Evolutionary conservation across 2,113 vertebrate species (phyloP), one percentile per base, ranked within the genome.

Genomic region (Nansenia antarctica): DNA sequence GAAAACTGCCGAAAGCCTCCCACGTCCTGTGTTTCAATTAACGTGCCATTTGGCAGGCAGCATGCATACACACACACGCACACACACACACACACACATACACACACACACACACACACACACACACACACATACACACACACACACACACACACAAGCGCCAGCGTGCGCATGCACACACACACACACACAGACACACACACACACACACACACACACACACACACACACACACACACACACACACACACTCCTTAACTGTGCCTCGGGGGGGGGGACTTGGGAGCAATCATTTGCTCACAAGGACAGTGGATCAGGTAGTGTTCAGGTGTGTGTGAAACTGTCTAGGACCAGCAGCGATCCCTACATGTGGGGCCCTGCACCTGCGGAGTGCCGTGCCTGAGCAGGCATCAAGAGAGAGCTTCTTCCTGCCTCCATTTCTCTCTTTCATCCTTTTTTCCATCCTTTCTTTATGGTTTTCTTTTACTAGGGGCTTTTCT

Each of bases 1-100:
- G 3, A 62, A 39, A 29, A 42, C 42, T 18, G 22, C 35, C 52
- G 0, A 54, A 39, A 42, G 24, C 20, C 20, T 32, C 59, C 34
- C 45, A 53, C 29, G 29, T 39, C 34, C 65, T 27, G 30, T 39
- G 32, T 58, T 42, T 59, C 66, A 68, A 55, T 30, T 58, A 59
- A 30, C 34, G 32, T 35, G 29, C 30, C 29, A 32, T 31, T 52
- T 65, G 37, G 29, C 47, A 53, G 45, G 8, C 45, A 32, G 63
- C 26, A 31, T 31, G 61, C 2, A 52, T 22, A 52, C 9, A 52
- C 49, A 15, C 20, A 5, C 49, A 15, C 5, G 20, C 14, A 52
- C 49, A 12, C 32, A 62, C 29, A 26, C 15, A 24, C 34, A 22
- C 32, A 37, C 32, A 18, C 60, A 62, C 34, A 35, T 11, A 9